These are phyloP conservation scores for Sclerodermus sp. DNA, from an alignment of 2,888 invertebrate species.

Conservation along the genomic window DNA sequence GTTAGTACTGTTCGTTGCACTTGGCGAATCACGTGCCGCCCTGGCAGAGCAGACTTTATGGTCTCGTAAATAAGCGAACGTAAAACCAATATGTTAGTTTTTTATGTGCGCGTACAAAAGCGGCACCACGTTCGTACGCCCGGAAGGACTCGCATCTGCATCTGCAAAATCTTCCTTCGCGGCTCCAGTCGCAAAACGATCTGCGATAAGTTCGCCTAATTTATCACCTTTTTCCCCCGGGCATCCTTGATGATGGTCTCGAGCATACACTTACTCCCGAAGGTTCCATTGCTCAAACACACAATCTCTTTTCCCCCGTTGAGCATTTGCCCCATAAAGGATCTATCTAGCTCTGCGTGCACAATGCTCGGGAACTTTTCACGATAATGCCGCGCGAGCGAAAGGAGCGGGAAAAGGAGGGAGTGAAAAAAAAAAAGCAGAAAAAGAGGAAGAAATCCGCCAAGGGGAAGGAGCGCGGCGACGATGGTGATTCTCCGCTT, in stretches of 20 bases:
- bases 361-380: too few relatives aligned
- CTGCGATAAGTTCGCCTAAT: constrained; percentile 50
- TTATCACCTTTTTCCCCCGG: constrained; percentile 41
- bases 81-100: constrained; percentile 46
- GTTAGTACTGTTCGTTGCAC: constrained; percentile 15
- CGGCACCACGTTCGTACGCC: constrained; percentile 10
- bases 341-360: too few relatives aligned
- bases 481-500: too few relatives aligned
- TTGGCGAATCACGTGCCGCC: constrained; percentile 24
- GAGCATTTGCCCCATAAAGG: too few relatives aligned
- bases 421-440: background rate
- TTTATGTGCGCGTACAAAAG: constrained; percentile 33
- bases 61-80: constrained; percentile 51
- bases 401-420: background rate
- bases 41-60: constrained; percentile 38
- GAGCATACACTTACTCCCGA: constrained; percentile 10
- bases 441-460: background rate
- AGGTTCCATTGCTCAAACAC: constrained; percentile 21
- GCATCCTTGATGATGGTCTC: constrained; percentile 14
- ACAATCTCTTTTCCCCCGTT: too few relatives aligned
- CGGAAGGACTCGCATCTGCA: background rate
- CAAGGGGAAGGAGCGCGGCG: too few relatives aligned
- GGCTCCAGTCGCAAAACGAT: constrained; percentile 32
- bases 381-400: too few relatives aligned
- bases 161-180: background rate